Conservation (phyloP, 2,888 invertebrate species). For the Papilio demoleus region DNA sequence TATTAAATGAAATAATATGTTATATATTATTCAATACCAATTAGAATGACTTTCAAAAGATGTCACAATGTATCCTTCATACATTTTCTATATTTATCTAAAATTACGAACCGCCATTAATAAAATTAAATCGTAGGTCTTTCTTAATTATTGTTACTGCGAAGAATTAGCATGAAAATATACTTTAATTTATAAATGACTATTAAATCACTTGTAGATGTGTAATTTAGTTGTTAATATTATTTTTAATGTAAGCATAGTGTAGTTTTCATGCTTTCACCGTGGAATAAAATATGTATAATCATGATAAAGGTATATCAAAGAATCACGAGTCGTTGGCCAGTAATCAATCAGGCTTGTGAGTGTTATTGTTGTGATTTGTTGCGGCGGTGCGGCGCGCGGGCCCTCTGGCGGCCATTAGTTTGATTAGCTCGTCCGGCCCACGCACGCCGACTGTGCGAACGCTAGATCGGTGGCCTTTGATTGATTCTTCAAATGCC, state of each 20-base stretch:
- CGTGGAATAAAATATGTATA: conserved; percentile 50
- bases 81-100: too few relatives aligned
- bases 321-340: conserved; percentile 65
- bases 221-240: too few relatives aligned
- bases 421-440: conserved; percentile 76
- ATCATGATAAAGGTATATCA: conserved; percentile 61
- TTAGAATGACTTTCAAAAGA: too few relatives aligned
- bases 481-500: conserved; percentile 78
- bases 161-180: too few relatives aligned
- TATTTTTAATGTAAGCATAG: neutral
- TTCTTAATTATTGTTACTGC: too few relatives aligned
- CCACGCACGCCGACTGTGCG: conserved; percentile 74
- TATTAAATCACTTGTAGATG: too few relatives aligned
- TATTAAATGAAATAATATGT: conserved; percentile 48
- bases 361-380: conserved; percentile 78
- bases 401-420: conserved; percentile 61
- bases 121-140: too few relatives aligned
- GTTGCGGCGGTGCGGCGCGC: conserved; percentile 59
- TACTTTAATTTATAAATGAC: too few relatives aligned
- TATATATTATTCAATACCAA: conserved; percentile 20
- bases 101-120: too few relatives aligned
- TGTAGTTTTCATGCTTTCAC: conserved; percentile 3
- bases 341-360: conserved; percentile 70
- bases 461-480: conserved; percentile 69
- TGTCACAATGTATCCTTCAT: too few relatives aligned